Evolutionary conservation across 2,797 vertebrate species (phyloP).

Genomic region (Argyrosomus regius): DNA sequence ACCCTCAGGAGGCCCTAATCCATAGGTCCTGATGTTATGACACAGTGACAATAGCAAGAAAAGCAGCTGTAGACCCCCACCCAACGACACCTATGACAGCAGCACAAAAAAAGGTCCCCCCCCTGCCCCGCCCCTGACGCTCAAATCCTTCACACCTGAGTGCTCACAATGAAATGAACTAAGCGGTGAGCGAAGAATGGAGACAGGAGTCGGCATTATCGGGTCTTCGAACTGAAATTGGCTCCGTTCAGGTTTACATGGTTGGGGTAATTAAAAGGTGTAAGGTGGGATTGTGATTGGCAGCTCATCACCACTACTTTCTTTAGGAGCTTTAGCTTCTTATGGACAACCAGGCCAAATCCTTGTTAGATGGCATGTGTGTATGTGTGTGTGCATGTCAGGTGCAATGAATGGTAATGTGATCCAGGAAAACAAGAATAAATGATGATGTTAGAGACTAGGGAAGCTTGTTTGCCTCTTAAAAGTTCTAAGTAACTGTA

Average conservation of each 20-base stretch:
- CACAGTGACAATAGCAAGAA: conserved; percentile 66
- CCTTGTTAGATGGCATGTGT: neutral
- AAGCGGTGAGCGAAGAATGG: conserved; percentile 28
- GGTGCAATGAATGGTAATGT: neutral
- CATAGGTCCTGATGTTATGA: conserved; percentile 70
- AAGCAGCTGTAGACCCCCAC: conserved; percentile 62
- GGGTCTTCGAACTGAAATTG: conserved; percentile 54
- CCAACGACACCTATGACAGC: conserved; percentile 67
- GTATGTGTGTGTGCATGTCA: neutral
- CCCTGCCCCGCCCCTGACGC: conserved; percentile 14
- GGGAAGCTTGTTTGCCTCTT: neutral
- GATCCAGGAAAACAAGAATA: neutral
- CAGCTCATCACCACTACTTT: conserved; percentile 29
- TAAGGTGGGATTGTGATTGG: conserved; percentile 52
- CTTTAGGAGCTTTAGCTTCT: conserved; percentile 3
- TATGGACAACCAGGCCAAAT: neutral
- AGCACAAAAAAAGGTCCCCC: conserved; percentile 59
- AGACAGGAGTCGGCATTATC: conserved; percentile 35
- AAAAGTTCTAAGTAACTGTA: neutral
- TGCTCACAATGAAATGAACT: conserved; percentile 50
- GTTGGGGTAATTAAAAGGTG: conserved; percentile 54
- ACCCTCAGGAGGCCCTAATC: conserved; percentile 71
- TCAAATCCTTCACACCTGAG: conserved; percentile 76
- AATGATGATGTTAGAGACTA: neutral
- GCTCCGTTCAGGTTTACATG: conserved; percentile 53